These are phyloP conservation scores for Yasuhikotakia modesta DNA, from an alignment of 2,797 vertebrate genomes.

Conservation along the genomic window DNA sequence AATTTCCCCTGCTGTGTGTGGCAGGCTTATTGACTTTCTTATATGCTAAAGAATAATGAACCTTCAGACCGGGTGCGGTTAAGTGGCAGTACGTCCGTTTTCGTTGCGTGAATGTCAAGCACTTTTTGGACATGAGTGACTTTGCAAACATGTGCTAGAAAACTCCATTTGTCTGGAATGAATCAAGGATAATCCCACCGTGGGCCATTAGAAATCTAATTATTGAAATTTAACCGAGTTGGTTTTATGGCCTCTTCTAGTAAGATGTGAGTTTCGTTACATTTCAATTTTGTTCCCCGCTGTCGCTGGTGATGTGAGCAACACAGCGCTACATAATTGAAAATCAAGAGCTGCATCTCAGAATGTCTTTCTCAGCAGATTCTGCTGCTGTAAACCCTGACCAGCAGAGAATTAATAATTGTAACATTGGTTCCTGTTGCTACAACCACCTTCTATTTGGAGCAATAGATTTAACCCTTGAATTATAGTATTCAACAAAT, in stretches of 20 bases:
- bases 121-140: constrained; percentile 9
- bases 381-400: constrained; percentile 41
- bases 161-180: constrained; percentile 22
- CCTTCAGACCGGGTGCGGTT: constrained; percentile 33
- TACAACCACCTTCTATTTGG: constrained; percentile 34
- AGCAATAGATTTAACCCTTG: constrained; percentile 42
- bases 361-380: constrained; percentile 50
- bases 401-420: constrained; percentile 48
- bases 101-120: constrained; percentile 34
- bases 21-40: constrained; percentile 40
- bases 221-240: constrained; percentile 38
- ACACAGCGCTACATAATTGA: constrained; percentile 49
- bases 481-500: constrained; percentile 4
- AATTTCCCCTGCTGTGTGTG: constrained; percentile 11
- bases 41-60: constrained; percentile 39
- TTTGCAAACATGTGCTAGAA: constrained; percentile 7
- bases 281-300: constrained; percentile 37
- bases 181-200: constrained; percentile 28
- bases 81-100: constrained; percentile 44
- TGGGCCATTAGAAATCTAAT: constrained; percentile 34
- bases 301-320: constrained; percentile 41
- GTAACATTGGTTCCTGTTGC: constrained; percentile 44
- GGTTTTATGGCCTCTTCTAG: constrained; percentile 20
- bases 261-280: constrained; percentile 38
- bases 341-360: constrained; percentile 45